Base-by-base conservation (phyloP, 2,797 vertebrate species). In the Phoeniculus purpureus region DNA sequence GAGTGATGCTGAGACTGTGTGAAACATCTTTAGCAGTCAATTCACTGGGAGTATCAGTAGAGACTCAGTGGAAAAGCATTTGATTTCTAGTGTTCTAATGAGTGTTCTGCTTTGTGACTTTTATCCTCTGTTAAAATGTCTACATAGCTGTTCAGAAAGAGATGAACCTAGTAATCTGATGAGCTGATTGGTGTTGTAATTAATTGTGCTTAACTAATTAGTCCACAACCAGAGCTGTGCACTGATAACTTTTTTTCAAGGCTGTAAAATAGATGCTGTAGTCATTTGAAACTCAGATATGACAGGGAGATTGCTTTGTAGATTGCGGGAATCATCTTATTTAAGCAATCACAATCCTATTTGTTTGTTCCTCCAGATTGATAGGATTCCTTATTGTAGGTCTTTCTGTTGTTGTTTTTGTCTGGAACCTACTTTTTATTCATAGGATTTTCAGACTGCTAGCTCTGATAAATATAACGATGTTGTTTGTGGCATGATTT, bases 201-300 rank as follows among this genome's bases (percentile, higher is more conserved):
- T 94, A 94, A 72, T 87, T 90, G 86, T 80, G 68, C 81, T 90
- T 52, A 80, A 88, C 72, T 96, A 72, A 94, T 96, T 92, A 93
- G 72, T 89, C 81, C 86, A 82, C 76, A 89, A 71, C 72, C 67
- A 91, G 87, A 90, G 51, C 92, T 94, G 54, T 88, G 86, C 84
- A 68, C 61, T 8, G 13, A 47, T 29, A 45, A 43, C 86, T 91
- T 89, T 65, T 90, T 94, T 61, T 91, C 72, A 75, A 84, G 83
- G 55, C 47, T 55, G 21, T 52, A 48, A 81, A 86, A 54, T 27
- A 76, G 32, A 79, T 85, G 68, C 75, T 88, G 9, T 87, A 76
- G 8, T 34, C 68, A 68, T 78, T 86, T 86, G 54, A 88, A 90
- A 40, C 81, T 85, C 65, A 62, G 43, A 72, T 85, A 45, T 65